Conservation (phyloP, 2,888 invertebrate species). For the Calameuta pallipes region DNA sequence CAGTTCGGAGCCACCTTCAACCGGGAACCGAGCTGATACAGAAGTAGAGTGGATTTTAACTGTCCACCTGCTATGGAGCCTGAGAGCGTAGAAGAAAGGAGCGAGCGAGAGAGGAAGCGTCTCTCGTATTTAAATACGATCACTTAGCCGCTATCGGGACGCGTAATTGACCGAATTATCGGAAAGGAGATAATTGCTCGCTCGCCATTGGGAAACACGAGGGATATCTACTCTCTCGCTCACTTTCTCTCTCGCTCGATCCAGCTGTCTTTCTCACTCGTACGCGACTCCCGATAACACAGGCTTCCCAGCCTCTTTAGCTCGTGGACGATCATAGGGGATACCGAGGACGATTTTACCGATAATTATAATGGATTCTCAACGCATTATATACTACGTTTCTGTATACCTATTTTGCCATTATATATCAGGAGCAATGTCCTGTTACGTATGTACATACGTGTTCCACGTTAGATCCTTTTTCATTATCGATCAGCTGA, state of each 20-base stretch:
- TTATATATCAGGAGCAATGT: not conserved
- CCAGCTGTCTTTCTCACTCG: not conserved
- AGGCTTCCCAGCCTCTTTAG: not conserved
- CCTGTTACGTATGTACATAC: not conserved
- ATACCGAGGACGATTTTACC: not conserved
- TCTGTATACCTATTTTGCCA: not conserved
- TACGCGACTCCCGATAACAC: not conserved
- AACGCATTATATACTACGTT: not conserved
- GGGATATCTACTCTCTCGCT: not conserved
- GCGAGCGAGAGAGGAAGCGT: not conserved
- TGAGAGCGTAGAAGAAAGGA: not conserved
- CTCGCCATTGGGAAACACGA: conserved; percentile 3
- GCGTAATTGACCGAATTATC: conserved; percentile 51
- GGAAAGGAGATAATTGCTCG: conserved; percentile 30
- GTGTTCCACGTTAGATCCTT: not conserved
- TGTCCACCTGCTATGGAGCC: conserved; percentile 27
- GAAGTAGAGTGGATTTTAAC: conserved; percentile 3
- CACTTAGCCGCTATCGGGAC: conserved; percentile 31
- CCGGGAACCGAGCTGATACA: conserved; percentile 19
- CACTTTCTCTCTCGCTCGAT: not conserved
- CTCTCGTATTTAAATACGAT: conserved; percentile 7
- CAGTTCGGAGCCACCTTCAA: not conserved
- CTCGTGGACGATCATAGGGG: not conserved
- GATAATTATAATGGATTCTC: not conserved
- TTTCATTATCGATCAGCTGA: not conserved